phyloP scores from a whole-genome alignment of 2,888 invertebrate genomes.

The Lysandra coridon region DNA sequence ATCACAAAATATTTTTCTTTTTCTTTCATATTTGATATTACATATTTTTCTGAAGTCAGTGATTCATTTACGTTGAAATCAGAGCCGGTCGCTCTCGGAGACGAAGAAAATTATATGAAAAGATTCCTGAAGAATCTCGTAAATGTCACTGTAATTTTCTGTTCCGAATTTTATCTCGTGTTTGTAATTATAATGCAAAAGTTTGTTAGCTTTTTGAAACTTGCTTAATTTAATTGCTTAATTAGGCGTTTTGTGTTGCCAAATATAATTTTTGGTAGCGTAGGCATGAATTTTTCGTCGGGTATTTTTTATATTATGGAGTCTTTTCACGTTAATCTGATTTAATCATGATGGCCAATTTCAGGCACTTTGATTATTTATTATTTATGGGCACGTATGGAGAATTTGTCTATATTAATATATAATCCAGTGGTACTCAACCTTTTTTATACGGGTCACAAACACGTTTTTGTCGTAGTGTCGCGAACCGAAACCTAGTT shows the following conservation, averaged over 20 bases:
- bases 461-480: too few relatives aligned
- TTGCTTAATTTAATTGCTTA: neutral
- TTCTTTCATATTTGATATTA: neutral
- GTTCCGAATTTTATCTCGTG: neutral
- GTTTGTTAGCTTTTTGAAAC: neutral
- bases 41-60: neutral
- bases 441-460: too few relatives aligned
- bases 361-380: too few relatives aligned
- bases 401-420: too few relatives aligned
- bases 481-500: too few relatives aligned
- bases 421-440: too few relatives aligned
- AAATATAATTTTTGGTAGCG: neutral
- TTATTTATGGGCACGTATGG: too few relatives aligned
- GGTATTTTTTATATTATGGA: too few relatives aligned
- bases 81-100: neutral
- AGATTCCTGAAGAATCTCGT: neutral
- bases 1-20: neutral
- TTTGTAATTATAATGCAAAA: neutral
- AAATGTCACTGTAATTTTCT: neutral
- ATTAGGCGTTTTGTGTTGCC: neutral
- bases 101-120: neutral
- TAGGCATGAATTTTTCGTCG: neutral
- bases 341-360: too few relatives aligned
- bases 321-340: too few relatives aligned
- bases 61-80: neutral